phyloP scores from a whole-genome alignment of 2,113 vertebrate genomes.

The Campylorhamphus procurvoides region DNA sequence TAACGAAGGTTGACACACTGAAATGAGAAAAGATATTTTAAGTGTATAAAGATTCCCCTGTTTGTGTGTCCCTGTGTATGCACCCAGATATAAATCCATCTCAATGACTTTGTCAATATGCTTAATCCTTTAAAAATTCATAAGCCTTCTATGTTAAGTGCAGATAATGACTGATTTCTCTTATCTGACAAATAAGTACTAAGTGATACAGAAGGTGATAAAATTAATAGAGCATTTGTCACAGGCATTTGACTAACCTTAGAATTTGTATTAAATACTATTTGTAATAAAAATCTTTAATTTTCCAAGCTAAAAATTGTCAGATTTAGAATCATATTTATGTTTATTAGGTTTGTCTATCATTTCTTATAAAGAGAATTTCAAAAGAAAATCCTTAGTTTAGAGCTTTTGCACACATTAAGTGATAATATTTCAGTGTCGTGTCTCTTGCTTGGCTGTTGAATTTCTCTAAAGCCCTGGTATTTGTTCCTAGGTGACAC shows the following conservation, averaged over 20 bases:
- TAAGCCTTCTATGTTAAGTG: not conserved
- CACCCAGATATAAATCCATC: not conserved
- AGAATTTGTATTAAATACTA: not conserved
- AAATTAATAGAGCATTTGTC: not conserved
- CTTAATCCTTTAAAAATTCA: not conserved
- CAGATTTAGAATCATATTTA: not conserved
- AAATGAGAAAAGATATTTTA: not conserved
- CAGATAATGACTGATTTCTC: not conserved
- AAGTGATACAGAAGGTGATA: not conserved
- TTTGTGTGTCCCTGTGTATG: not conserved
- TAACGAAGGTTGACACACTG: fast-evolving
- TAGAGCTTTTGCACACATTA: not conserved
- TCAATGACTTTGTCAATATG: not conserved
- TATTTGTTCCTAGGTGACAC: not conserved
- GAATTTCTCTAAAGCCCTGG: not conserved
- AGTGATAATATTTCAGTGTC: not conserved
- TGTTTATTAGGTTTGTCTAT: not conserved
- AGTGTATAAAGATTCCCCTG: not conserved
- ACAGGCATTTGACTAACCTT: not conserved
- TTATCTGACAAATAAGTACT: not conserved
- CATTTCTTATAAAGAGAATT: not conserved
- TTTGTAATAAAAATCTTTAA: not conserved
- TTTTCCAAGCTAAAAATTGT: not conserved
- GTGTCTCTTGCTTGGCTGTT: not conserved
- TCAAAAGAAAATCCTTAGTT: not conserved